These are phyloP conservation scores for Vipera ursinii DNA, from an alignment of 2,797 vertebrate species.

Conservation along the genomic window DNA sequence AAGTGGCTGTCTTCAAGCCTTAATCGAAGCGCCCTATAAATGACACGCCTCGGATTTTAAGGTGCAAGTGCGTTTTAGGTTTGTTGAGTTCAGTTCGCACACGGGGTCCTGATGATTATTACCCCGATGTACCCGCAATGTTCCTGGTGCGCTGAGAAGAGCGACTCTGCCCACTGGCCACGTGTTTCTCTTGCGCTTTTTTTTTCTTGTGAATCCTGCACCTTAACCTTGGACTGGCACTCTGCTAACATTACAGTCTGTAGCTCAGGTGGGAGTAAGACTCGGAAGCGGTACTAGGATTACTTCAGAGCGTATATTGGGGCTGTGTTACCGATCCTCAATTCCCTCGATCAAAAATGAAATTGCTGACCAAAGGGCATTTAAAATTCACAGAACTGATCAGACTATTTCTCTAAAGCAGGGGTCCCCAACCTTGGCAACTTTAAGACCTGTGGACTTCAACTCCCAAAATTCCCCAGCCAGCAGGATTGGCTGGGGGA, in stretches of 20 bases:
- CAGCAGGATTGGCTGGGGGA: no score
- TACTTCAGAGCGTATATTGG: background rate
- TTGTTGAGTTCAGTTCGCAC: background rate
- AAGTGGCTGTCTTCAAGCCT: background rate
- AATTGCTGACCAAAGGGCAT: background rate
- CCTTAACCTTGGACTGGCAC: background rate
- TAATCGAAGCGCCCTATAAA: background rate
- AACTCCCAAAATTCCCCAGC: no score
- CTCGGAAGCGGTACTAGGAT: background rate
- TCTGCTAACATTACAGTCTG: background rate
- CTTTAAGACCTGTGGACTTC: no score
- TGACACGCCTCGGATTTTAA: background rate
- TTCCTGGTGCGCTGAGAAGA: background rate
- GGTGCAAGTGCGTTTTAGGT: background rate
- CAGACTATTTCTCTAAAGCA: background rate
- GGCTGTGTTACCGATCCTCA: background rate
- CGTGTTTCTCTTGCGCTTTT: no score
- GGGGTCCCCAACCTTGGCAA: no score
- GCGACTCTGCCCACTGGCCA: background rate
- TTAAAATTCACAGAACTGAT: background rate
- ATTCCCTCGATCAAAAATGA: background rate
- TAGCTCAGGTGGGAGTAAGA: background rate
- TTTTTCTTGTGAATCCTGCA: background rate
- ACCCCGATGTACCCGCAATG: background rate
- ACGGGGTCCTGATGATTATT: background rate